Evolutionary conservation across 1,140 invertebrate genomes (phyloP).

Genomic region (Cephus cinctus): DNA sequence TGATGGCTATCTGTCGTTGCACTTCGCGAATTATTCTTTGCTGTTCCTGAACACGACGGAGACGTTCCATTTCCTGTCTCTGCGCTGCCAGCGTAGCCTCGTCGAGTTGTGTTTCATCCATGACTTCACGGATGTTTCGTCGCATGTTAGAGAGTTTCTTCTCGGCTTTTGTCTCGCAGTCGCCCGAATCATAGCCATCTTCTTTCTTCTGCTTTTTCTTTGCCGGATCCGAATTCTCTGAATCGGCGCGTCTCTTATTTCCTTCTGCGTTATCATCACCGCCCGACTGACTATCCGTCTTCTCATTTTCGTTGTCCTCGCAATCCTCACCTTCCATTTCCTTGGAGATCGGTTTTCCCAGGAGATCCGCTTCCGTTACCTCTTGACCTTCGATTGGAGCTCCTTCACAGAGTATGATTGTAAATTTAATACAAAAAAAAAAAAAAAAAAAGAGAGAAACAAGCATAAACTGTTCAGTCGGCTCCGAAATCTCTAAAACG

Average conservation of each 20-base stretch:
- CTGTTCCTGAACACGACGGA: conserved; percentile 80
- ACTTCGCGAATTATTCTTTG: conserved; percentile 77
- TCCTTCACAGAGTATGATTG: too few species aligned
- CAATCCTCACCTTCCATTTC: conserved; percentile 47
- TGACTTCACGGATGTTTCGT: conserved; percentile 86
- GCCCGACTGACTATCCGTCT: conserved; percentile 35
- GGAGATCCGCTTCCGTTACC: conserved; percentile 47
- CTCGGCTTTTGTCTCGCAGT: conserved; percentile 56
- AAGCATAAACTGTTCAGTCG: too few species aligned
- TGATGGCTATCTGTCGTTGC: conserved; percentile 69
- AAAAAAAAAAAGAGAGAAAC: too few species aligned
- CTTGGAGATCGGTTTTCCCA: conserved; percentile 44
- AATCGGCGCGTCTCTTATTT: conserved; percentile 39
- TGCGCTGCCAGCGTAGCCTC: conserved; percentile 90
- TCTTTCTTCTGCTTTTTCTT: conserved; percentile 48
- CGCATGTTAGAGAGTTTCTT: conserved; percentile 70
- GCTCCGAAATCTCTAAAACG: too few species aligned
- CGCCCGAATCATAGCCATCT: conserved; percentile 35
- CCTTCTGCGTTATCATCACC: conserved; percentile 38
- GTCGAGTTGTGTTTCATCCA: conserved; percentile 89
- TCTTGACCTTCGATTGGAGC: conserved; percentile 52
- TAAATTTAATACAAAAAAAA: too few species aligned
- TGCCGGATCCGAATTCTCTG: conserved; percentile 35
- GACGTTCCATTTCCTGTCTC: conserved; percentile 85
- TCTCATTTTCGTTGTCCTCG: conserved; percentile 42